Evolutionary conservation across 2,888 invertebrate species (phyloP).

Genomic region (Augochlorella aurata): DNA sequence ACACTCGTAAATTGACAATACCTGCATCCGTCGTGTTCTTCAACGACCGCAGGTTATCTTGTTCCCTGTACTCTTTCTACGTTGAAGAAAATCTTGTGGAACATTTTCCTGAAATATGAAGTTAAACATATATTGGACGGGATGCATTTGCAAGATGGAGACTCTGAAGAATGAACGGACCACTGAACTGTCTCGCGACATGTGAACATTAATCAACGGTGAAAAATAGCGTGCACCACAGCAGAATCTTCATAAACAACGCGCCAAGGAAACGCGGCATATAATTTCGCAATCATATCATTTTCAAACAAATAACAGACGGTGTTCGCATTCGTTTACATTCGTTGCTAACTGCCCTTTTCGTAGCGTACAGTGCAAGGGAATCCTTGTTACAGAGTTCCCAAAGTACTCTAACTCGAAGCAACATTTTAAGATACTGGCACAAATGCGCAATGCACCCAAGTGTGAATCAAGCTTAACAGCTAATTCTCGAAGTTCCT

Average conservation of each 20-base stretch:
- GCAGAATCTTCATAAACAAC: not conserved
- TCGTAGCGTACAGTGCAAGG: not conserved
- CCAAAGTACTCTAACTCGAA: not conserved
- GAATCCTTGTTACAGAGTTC: not conserved
- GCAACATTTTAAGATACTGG: not conserved
- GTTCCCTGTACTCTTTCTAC: not conserved
- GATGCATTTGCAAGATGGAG: constrained; percentile 1
- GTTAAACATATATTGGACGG: constrained; percentile 7
- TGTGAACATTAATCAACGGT: constrained; percentile 8
- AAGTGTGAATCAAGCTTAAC: not conserved
- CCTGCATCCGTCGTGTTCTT: not conserved
- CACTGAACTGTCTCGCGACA: not conserved
- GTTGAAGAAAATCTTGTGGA: not conserved
- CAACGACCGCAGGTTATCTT: not conserved
- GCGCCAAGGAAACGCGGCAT: not conserved
- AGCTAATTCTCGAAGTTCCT: not conserved
- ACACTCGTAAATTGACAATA: not conserved
- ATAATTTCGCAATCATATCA: not conserved
- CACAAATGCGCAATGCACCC: not conserved
- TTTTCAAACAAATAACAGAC: not conserved
- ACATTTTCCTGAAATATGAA: constrained; percentile 6
- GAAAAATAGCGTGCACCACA: not conserved
- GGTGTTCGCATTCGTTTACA: not conserved
- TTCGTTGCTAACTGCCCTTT: not conserved
- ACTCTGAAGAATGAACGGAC: not conserved